Conservation (phyloP, 2,888 invertebrate species). For the Acleris cristana region DNA sequence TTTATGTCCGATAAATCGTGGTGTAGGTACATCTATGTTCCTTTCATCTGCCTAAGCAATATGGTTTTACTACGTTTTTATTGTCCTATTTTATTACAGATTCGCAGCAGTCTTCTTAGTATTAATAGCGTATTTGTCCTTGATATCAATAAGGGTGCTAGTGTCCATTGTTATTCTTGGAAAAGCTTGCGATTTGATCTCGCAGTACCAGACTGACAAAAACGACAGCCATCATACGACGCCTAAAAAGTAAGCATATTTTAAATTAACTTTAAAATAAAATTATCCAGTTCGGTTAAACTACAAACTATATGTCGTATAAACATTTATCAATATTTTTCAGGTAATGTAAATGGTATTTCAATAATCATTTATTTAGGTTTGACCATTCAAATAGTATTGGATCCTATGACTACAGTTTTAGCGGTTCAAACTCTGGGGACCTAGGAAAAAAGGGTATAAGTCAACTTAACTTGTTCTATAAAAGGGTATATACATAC, state of each 20-base stretch:
- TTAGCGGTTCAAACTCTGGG: no score
- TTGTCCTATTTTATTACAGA: conserved; percentile 56
- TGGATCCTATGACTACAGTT: no score
- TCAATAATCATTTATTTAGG: no score
- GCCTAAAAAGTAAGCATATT: conserved; percentile 68
- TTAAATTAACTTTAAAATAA: neutral
- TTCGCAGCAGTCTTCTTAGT: conserved; percentile 89
- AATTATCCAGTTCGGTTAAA: neutral
- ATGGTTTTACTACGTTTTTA: neutral
- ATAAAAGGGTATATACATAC: no score
- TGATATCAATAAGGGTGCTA: conserved; percentile 90
- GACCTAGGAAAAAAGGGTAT: no score
- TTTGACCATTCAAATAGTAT: no score
- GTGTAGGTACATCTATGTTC: neutral
- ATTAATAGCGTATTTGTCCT: conserved; percentile 89
- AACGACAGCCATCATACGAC: conserved; percentile 75
- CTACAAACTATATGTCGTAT: no score
- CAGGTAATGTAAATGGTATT: no score
- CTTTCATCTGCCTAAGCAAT: neutral
- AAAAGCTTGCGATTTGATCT: conserved; percentile 94
- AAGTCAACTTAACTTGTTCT: no score
- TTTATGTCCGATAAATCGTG: no score
- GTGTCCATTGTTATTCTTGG: conserved; percentile 96
- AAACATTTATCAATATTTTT: no score
- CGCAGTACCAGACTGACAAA: conserved; percentile 86